Conservation (phyloP, 1,140 invertebrate genomes). For the Sarcophaga peregrina region DNA sequence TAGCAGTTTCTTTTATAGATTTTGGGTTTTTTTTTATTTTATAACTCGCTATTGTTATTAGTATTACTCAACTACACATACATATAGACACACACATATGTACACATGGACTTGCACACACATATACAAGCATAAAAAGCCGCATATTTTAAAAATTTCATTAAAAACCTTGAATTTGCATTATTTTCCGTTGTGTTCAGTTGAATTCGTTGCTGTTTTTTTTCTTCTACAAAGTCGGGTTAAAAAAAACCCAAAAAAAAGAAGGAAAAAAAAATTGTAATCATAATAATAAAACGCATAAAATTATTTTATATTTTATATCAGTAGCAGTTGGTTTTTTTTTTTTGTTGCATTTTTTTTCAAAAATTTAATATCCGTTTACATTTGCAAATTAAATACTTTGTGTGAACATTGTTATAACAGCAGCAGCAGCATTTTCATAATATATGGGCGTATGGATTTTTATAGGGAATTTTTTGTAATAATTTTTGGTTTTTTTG, state of each 20-base stretch:
- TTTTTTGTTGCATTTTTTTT: too few relatives aligned
- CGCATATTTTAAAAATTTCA: conserved; percentile 25
- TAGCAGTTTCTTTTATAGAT: neutral
- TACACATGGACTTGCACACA: too few relatives aligned
- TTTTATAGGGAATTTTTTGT: neutral
- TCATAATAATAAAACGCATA: neutral
- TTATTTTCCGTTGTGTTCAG: neutral
- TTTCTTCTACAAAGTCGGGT: neutral
- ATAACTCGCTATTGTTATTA: neutral
- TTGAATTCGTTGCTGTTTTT: neutral
- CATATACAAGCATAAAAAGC: neutral
- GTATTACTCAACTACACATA: neutral
- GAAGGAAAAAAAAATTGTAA: neutral
- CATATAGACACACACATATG: too few relatives aligned
- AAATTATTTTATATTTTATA: neutral
- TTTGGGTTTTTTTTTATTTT: neutral
- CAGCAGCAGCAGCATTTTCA: neutral
- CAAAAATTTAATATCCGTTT: conserved; percentile 19
- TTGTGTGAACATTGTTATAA: conserved; percentile 1
- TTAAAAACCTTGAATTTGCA: conserved; percentile 23
- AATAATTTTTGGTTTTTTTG: neutral
- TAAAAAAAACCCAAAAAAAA: neutral
- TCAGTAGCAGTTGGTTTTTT: too few relatives aligned
- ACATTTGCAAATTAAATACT: conserved; percentile 12
- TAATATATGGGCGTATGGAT: neutral